These are phyloP conservation scores for Hyalella azteca DNA, from an alignment of 2,888 invertebrate species.

Conservation along the genomic window DNA sequence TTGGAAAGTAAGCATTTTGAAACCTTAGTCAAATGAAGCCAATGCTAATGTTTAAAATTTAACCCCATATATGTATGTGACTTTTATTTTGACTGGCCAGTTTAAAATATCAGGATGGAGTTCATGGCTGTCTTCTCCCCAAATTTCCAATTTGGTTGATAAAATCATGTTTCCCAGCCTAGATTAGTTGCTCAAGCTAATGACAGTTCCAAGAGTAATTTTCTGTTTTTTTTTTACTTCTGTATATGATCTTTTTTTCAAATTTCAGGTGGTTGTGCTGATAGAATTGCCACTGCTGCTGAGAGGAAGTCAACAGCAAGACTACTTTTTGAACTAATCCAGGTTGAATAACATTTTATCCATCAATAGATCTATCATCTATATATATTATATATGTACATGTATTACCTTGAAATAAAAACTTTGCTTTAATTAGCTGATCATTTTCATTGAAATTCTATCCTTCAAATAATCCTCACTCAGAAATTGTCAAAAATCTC, in stretches of 20 bases:
- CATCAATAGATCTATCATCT: neutral
- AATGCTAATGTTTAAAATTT: no score
- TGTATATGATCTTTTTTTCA: neutral
- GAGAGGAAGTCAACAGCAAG: slow-evolving; percentile 26
- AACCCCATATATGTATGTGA: neutral
- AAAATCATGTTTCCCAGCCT: neutral
- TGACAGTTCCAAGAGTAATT: neutral
- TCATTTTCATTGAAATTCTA: neutral
- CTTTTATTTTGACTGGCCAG: neutral
- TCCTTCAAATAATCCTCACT: neutral
- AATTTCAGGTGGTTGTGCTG: neutral
- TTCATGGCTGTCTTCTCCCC: neutral
- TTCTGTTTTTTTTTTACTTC: neutral
- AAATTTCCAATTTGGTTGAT: neutral
- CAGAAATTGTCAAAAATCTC: neutral
- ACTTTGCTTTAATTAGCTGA: neutral
- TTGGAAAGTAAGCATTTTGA: no score
- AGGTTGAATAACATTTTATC: neutral
- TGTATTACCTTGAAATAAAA: neutral
- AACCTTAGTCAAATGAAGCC: no score
- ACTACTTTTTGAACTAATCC: neutral
- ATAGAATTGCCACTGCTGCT: neutral
- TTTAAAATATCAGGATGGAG: neutral
- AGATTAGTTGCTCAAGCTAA: neutral
- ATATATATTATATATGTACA: neutral